Evolutionary conservation across 2,797 vertebrate species (phyloP), one percentile per base, ranked within the genome.

Genomic region (Sternotherus odoratus): DNA sequence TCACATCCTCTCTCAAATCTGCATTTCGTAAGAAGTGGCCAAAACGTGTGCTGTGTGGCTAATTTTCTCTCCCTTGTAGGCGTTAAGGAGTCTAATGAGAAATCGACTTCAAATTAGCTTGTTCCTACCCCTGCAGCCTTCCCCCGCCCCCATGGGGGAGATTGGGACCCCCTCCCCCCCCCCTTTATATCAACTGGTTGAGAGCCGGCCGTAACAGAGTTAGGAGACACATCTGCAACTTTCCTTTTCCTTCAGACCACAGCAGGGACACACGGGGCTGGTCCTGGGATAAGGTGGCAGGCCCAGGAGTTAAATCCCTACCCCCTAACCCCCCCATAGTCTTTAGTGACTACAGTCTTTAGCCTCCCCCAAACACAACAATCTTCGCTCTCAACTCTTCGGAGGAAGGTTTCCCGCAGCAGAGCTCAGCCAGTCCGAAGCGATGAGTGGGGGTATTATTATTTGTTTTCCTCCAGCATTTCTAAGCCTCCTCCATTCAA

Each of bases 1-100:
- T 98, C 98, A 98, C 98, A 98, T 98, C 98, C 98, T 98, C 98
- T 97, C 95, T 88, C 94, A 98, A 98, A 99, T 98, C 98, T 98
- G 98, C 98, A 99, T 99, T 98, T 98, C 98, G 98, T 98, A 98
- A 98, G 98, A 98, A 98, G 95, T 98, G 95, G 95, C 97, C 90
- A 95, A 97, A 97, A 97, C 97, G 97, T 98, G 97, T 97, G 98
- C 96, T 97, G 97, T 92, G 95, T 97, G 96, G 96, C 95, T 97
- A 97, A 97, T 96, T 98, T 97, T 97, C 97, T 97, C 95, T 97
- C 96, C 96, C 94, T 96, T 80, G 91, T 53, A 96, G 94, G 96
- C 95, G 95, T 94, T 97, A 95, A 96, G 92, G 91, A 95, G 85
- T 96, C 92, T 97, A 97, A 97, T 97, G 96, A 97, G 96, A 97